Conservation (phyloP, 2,888 invertebrate genomes). For the Agonum fuliginosum region DNA sequence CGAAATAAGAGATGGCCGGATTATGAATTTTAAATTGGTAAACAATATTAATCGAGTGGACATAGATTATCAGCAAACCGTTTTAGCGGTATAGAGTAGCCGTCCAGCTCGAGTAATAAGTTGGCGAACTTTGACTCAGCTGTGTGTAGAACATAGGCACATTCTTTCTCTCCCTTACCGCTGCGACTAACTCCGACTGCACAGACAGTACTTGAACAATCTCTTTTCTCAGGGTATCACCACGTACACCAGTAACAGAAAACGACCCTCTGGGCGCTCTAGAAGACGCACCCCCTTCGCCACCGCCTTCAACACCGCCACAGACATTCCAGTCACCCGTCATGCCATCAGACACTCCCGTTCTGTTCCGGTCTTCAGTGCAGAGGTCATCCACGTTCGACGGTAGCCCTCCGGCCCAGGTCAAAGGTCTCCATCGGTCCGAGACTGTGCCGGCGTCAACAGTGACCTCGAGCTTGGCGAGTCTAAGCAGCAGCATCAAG, state of each 20-base stretch:
- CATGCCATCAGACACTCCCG: constrained; percentile 80
- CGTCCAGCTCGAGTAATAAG: no score
- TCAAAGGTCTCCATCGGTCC: constrained; percentile 79
- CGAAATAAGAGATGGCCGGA: no score
- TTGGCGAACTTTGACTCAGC: no score
- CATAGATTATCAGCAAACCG: no score
- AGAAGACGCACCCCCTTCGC: constrained; percentile 68
- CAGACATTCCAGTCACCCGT: constrained; percentile 67
- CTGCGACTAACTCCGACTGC: no score
- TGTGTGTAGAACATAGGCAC: no score
- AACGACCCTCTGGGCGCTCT: constrained; percentile 95
- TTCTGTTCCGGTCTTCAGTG: constrained; percentile 76
- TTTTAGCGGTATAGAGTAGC: no score
- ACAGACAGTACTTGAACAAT: no score
- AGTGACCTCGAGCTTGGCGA: constrained; percentile 86
- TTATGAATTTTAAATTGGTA: no score
- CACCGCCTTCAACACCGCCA: constrained; percentile 64
- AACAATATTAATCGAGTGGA: no score
- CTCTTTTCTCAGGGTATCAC: constrained; percentile 80
- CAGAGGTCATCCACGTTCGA: constrained; percentile 77
- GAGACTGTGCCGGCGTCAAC: constrained; percentile 84
- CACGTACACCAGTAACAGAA: constrained; percentile 90
- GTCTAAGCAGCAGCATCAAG: constrained; percentile 88
- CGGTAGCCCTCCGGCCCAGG: constrained; percentile 71
- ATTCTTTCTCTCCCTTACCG: no score